phyloP scores from a whole-genome alignment of 2,797 vertebrate genomes.

The Enoplosus armatus region DNA sequence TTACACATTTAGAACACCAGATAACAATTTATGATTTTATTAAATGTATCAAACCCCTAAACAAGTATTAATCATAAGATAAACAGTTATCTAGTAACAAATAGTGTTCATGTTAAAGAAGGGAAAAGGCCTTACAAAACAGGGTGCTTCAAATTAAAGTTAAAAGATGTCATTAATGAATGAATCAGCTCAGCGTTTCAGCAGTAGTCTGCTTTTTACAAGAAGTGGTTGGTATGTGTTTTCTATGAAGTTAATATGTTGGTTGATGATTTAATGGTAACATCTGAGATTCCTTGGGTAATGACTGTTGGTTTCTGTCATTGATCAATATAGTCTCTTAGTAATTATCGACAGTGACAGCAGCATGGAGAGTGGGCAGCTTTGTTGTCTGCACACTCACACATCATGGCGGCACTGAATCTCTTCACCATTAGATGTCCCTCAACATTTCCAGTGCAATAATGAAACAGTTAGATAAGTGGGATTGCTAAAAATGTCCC shows the following conservation, averaged over 20 bases:
- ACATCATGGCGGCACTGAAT: background rate
- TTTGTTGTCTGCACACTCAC: constrained; percentile 3
- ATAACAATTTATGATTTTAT: too few species aligned
- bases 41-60: background rate
- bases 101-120: background rate
- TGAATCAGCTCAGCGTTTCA: background rate
- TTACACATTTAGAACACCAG: background rate
- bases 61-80: background rate
- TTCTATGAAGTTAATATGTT: background rate
- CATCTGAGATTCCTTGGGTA: background rate
- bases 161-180: background rate
- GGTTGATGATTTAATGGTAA: background rate
- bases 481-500: background rate
- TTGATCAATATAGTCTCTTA: background rate
- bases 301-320: background rate
- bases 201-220: background rate
- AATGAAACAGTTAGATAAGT: background rate
- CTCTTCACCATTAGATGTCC: constrained; percentile 4
- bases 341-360: constrained; percentile 1
- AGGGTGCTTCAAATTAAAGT: background rate
- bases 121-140: background rate
- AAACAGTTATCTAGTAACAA: background rate
- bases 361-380: background rate
- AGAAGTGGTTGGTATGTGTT: background rate
- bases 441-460: background rate